Conservation (phyloP, 2,888 invertebrate species). For the Resseliella maxima region DNA sequence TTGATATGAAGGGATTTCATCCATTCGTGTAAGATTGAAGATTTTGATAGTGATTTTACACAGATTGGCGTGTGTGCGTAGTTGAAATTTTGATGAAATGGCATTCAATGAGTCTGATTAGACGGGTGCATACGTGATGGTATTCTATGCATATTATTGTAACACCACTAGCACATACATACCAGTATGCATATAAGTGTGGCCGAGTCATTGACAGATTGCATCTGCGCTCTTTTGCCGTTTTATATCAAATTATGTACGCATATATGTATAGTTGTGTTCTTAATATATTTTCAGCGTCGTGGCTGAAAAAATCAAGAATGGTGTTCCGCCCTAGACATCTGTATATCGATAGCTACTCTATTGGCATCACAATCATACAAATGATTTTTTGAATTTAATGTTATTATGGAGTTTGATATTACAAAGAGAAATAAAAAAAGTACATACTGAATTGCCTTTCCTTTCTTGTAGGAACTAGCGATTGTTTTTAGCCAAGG, state of each 20-base stretch:
- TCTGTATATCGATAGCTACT: neutral
- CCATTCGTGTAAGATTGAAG: no score
- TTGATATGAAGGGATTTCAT: no score
- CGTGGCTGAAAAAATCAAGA: neutral
- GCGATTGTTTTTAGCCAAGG: no score
- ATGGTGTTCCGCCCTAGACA: constrained; percentile 20
- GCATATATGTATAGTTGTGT: neutral
- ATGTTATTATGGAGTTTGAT: neutral
- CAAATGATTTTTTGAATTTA: neutral
- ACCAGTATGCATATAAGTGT: neutral
- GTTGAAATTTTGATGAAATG: neutral
- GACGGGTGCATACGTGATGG: neutral
- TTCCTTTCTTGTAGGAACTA: no score
- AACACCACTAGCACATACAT: neutral
- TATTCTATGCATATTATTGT: neutral
- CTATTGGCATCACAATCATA: neutral
- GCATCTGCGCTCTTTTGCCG: constrained; percentile 34
- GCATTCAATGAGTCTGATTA: neutral
- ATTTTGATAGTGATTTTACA: no score
- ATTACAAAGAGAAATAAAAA: no score
- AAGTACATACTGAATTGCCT: no score
- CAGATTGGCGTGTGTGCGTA: no score
- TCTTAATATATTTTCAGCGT: neutral
- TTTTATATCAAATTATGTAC: neutral
- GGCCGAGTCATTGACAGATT: constrained; percentile 48